Conservation (phyloP, 2,888 invertebrate genomes). For the Tanypteryx hageni region DNA sequence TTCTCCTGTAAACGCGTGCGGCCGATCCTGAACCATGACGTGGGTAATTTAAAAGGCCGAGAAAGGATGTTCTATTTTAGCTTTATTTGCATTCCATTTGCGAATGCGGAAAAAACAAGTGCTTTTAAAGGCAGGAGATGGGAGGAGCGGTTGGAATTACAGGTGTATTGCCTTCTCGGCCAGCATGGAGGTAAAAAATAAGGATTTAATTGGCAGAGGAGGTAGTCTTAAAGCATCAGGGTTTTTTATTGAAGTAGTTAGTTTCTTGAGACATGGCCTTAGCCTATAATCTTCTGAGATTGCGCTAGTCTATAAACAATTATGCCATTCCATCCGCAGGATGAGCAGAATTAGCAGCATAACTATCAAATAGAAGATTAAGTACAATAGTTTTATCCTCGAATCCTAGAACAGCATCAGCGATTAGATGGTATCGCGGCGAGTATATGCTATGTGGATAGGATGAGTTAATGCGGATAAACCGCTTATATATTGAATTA, state of each 20-base stretch:
- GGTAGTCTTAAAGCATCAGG: neutral
- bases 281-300: neutral
- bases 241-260: neutral
- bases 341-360: neutral
- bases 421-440: too few relatives aligned
- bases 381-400: too few relatives aligned
- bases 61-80: constrained; percentile 14
- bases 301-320: neutral
- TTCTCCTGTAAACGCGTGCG: neutral
- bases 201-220: neutral
- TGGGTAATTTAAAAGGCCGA: neutral
- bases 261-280: neutral
- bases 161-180: neutral
- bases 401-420: too few relatives aligned
- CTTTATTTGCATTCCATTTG: constrained; percentile 32
- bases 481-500: too few relatives aligned
- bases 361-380: neutral
- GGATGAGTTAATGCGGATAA: too few relatives aligned
- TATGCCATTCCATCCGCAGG: neutral
- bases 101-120: constrained; percentile 13
- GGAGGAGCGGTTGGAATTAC: neutral
- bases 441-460: too few relatives aligned
- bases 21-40: constrained; percentile 14
- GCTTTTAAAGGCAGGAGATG: neutral
- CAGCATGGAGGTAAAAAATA: neutral